phyloP scores from a whole-genome alignment of 2,113 vertebrate species.

The Mustela lutreola region DNA sequence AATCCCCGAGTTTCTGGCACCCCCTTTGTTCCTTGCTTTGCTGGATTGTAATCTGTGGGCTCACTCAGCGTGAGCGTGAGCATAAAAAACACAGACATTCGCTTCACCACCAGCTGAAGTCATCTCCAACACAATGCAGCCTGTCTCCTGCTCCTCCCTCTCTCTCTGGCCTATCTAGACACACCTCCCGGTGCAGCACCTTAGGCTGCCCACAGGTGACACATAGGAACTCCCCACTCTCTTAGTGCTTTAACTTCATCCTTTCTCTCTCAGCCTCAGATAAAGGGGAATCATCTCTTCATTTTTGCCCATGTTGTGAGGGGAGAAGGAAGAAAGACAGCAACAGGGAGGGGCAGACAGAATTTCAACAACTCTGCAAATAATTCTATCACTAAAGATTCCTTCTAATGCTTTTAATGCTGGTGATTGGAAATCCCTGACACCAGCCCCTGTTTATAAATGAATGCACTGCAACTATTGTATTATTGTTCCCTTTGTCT shows the following conservation, averaged over 20 bases:
- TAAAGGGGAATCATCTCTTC: not conserved
- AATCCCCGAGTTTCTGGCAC: too few species aligned
- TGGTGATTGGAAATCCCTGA: not conserved
- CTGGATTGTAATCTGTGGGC: fast-evolving
- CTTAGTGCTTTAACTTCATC: not conserved
- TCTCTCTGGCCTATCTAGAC: not conserved
- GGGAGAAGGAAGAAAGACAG: not conserved
- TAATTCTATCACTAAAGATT: not conserved
- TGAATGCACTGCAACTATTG: not conserved
- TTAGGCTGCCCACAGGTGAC: not conserved
- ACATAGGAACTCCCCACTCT: not conserved
- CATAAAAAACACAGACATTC: not conserved
- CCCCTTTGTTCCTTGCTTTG: not conserved
- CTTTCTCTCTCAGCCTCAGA: not conserved
- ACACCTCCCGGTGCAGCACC: not conserved
- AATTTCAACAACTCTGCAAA: not conserved
- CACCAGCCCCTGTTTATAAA: not conserved
- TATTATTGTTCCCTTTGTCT: not conserved
- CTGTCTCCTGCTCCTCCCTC: not conserved
- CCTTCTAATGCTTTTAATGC: not conserved
- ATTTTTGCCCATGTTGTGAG: not conserved
- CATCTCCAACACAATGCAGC: not conserved
- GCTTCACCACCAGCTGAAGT: not conserved
- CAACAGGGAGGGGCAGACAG: not conserved
- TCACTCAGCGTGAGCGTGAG: fast-evolving